Evolutionary conservation across 2,888 invertebrate species (phyloP), one percentile per base, ranked within the genome.

Genomic region (Pollenia angustigena): DNA sequence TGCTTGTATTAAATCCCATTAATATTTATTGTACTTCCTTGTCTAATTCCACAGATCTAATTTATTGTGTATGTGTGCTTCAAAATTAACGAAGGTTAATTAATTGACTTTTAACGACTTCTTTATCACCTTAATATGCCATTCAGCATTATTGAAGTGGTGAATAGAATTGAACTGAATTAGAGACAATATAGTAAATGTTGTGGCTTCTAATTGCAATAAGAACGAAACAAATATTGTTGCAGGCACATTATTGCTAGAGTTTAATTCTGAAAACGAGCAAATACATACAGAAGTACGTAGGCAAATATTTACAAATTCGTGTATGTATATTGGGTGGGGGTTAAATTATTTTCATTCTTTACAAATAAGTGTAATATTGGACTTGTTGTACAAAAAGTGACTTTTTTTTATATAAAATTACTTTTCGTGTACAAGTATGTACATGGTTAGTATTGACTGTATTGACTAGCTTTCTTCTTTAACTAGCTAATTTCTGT

Each of bases 101-200:
- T 81, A 81, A 87, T 72, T 86, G 83, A 86, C 83, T 86, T 79
- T 64, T 66, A 86, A 83, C 71, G 86, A 86, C 76, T 80, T 86
- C 64, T 83, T 86, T 83, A 86, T 86, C 86, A 83, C 83, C 86
- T 69, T 56, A 75, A 64, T 78, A 56, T 83, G 52, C 68, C 52
- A 60, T 64, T 74, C 50, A 68, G 69, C 54, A 72, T 56, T 23
- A 50, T 12, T 32, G 66, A 58, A 74, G 46, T 14, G 8, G 32
- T 9, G n/a, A 58, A 75, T 52, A 44, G 11, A 44, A 48, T 16
- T 11, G 16, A 42, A 56, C 42, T 23, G n/a, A 48, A 66, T 18
- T 56, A 18, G 50, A 32, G 32, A 32, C 6, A 32, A 32, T 32
- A 32, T 32, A 78, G 66, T 42, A 11, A 56, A 66, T 76, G 23